Percentiles rank a stretch among this genome's conserved stretches.
These are phyloP conservation scores for Plusia festucae DNA, from an alignment of 2,888 invertebrate species.

Conservation along the genomic window DNA sequence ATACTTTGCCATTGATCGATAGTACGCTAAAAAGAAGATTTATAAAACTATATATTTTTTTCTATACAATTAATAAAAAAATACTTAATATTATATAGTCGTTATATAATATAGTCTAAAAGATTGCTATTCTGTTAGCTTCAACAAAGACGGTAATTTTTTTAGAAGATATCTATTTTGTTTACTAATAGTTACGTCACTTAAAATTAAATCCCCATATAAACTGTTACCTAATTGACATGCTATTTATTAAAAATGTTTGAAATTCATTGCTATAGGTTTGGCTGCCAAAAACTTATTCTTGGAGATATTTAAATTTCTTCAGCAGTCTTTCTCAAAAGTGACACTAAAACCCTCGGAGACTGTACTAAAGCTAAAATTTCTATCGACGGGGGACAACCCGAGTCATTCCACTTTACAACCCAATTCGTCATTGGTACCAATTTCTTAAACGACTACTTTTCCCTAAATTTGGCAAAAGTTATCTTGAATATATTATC, in stretches of 20 bases:
- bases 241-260: neutral
- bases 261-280: neutral
- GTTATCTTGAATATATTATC: slow-evolving; percentile 49
- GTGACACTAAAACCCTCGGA: slow-evolving; percentile 70
- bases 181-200: no score
- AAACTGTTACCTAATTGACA: no score
- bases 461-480: slow-evolving; percentile 36
- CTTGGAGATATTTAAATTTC: slow-evolving; percentile 26
- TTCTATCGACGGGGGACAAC: slow-evolving; percentile 71
- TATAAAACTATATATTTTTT: no score
- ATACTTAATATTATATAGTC: no score
- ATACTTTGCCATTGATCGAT: no score
- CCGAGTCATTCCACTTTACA: slow-evolving; percentile 73
- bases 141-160: no score
- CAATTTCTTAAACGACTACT: slow-evolving; percentile 49
- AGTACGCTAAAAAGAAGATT: no score
- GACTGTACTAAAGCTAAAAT: slow-evolving; percentile 71
- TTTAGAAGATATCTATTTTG: no score
- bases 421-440: slow-evolving; percentile 68
- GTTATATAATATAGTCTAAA: no score
- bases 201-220: no score
- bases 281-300: neutral
- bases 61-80: no score
- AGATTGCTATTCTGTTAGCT: no score
- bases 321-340: slow-evolving; percentile 22